These are phyloP conservation scores for Eurois occulta DNA, from an alignment of 2,888 invertebrate species.

Conservation along the genomic window DNA sequence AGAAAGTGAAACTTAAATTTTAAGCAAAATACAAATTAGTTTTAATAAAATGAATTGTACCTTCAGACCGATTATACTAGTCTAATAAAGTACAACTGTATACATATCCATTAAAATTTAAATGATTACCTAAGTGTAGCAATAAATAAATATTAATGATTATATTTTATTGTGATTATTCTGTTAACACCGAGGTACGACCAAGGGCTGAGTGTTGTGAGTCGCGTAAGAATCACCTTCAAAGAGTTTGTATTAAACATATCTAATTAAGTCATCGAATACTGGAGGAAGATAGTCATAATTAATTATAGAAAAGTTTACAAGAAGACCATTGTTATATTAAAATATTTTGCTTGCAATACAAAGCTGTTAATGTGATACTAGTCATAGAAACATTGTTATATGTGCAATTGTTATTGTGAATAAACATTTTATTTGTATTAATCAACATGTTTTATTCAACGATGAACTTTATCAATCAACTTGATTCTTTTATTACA, in stretches of 20 bases:
- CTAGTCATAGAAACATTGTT: constrained; percentile 73
- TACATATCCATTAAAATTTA: constrained; percentile 23
- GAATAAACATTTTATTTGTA: constrained; percentile 53
- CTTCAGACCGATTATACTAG: constrained; percentile 2
- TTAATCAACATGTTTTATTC: constrained; percentile 9
- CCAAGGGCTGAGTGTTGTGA: not conserved
- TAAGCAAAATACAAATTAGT: not conserved
- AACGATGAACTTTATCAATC: not conserved
- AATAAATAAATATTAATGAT: constrained; percentile 37
- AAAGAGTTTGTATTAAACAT: constrained; percentile 7
- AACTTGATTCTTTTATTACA: not conserved
- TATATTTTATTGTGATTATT: constrained; percentile 37
- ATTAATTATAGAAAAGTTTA: constrained; percentile 3
- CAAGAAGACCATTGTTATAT: constrained; percentile 35
- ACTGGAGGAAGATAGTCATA: constrained; percentile 37
- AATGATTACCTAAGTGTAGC: constrained; percentile 22
- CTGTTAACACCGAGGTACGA: constrained; percentile 12
- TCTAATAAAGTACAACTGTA: constrained; percentile 18
- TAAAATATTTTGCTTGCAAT: constrained; percentile 37
- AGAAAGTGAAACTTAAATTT: constrained; percentile 2
- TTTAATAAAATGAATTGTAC: not conserved
- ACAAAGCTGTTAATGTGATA: constrained; percentile 80
- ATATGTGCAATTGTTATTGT: constrained; percentile 53
- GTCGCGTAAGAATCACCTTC: constrained; percentile 24
- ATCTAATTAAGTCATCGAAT: constrained; percentile 19